Evolutionary conservation across 2,113 vertebrate genomes (phyloP), one percentile per base, ranked within the genome.

Genomic region (Chaetorhynchus papuensis): DNA sequence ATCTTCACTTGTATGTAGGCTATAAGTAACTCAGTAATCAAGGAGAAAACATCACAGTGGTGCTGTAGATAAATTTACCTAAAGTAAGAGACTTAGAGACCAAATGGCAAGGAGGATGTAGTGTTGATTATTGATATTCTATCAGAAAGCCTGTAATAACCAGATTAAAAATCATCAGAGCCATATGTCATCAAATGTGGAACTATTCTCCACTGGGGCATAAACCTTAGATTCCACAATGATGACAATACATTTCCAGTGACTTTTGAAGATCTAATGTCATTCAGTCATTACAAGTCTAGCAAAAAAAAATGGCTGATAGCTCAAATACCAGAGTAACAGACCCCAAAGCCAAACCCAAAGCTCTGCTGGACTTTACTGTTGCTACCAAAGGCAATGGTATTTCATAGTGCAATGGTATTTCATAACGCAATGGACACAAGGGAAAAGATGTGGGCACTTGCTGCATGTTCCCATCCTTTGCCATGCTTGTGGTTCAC

Each of bases 401-500:
- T 53, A 61, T 28, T 52, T 37, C 11, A 13, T 1, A 54, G 18
- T 2, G 2, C 66, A 69, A 8, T 5, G 33, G 28, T 53, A 61
- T 28, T 52, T 37, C 11, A 13, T 1, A 54, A 16, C 2, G 2
- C 66, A 69, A 8, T 5, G 33, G 28, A 44, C 57, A 87, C 7
- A 13, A 53, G 15, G 39, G 21, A 52, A 53, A 59, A 20, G 3
- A 63, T 10, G 11, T 39, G 26, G 8, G 20, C 6, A 33, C 15
- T 70, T 91, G 26, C 20, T 90, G 27, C 22, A 42, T 3, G 3
- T 9, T 89, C 19, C 33, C 39, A 59, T 56, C 11, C n/a, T 28
- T 11, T 1, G 0, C 8, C 22, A 9, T 42, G 23, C 16, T 66
- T 15, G 10, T 26, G 1, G 13, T 41, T 65, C 52, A 47, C 30